Conservation (phyloP, 2,888 invertebrate species). For the Parochlus steinenii region DNA sequence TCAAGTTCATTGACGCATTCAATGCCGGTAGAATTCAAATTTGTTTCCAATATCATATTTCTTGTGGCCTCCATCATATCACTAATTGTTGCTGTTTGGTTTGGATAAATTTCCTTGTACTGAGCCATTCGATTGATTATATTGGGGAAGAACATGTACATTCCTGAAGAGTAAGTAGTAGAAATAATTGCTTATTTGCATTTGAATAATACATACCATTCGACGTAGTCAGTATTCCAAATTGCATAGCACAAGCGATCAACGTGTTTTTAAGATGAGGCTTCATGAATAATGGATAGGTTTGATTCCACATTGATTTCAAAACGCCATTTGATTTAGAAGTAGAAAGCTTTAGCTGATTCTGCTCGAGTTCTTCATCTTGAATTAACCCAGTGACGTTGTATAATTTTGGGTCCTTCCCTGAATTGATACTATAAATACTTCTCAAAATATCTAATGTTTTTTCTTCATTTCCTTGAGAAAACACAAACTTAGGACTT, state of each 20-base stretch:
- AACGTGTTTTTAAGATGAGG: conserved; percentile 21
- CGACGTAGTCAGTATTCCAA: conserved; percentile 23
- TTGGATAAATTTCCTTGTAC: conserved; percentile 20
- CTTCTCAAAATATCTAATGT: conserved; percentile 6
- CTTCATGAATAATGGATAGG: conserved; percentile 22
- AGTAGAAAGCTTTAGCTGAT: conserved; percentile 1
- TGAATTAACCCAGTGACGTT: conserved; percentile 7
- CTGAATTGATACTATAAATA: conserved; percentile 7
- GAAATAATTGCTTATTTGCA: too few species aligned
- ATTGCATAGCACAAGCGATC: conserved; percentile 23
- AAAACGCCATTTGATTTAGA: conserved; percentile 19
- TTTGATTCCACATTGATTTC: conserved; percentile 25
- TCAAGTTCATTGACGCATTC: conserved; percentile 21
- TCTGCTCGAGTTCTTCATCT: conserved; percentile 5
- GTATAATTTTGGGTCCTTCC: not conserved
- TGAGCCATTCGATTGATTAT: conserved; percentile 24
- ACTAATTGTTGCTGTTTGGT: conserved; percentile 20
- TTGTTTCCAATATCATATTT: conserved; percentile 1
- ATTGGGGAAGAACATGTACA: conserved; percentile 27
- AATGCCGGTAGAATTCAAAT: not conserved
- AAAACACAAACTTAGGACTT: conserved; percentile 24
- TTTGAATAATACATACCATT: too few species aligned
- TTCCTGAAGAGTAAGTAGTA: too few species aligned
- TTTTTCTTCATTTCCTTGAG: conserved; percentile 17
- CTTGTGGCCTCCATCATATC: conserved; percentile 14